Percentiles rank a stretch among this genome's conserved stretches.
Evolutionary conservation across 1,140 invertebrate genomes (phyloP).

Genomic region (Nilaparvata lugens): DNA sequence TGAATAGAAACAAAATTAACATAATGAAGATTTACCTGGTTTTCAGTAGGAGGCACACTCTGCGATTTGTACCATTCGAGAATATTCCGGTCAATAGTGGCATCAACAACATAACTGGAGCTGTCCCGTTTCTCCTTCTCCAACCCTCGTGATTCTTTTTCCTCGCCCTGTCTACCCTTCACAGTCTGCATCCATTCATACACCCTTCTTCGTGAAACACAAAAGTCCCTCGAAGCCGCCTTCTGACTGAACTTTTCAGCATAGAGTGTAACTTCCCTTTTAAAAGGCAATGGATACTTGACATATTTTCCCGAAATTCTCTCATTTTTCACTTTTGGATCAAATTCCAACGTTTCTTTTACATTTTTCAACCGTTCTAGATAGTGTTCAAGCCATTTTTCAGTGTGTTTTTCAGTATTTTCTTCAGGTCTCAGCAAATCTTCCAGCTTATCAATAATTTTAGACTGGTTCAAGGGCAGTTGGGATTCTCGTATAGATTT

Average conservation of each 20-base stretch:
- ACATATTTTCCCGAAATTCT: constrained; percentile 18
- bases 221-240: constrained; percentile 24
- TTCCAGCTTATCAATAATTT: too few relatives aligned
- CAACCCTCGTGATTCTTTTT: too few relatives aligned
- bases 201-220: constrained; percentile 28
- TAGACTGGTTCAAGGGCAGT: background rate
- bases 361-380: constrained; percentile 3
- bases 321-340: constrained; percentile 10
- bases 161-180: background rate
- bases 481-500: background rate
- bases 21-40: too few relatives aligned
- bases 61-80: background rate
- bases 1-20: too few relatives aligned
- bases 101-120: background rate
- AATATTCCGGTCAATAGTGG: background rate
- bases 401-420: background rate
- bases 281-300: constrained; percentile 27
- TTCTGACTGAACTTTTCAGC: constrained; percentile 25
- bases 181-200: constrained; percentile 26
- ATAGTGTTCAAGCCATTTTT: constrained; percentile 3
- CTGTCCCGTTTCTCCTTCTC: too few relatives aligned
- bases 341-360: background rate
- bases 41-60: background rate
- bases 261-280: constrained; percentile 27
- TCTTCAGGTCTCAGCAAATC: background rate